These are phyloP conservation scores for Condylura cristata DNA, from an alignment of 2,113 vertebrate genomes.

Conservation along the genomic window DNA sequence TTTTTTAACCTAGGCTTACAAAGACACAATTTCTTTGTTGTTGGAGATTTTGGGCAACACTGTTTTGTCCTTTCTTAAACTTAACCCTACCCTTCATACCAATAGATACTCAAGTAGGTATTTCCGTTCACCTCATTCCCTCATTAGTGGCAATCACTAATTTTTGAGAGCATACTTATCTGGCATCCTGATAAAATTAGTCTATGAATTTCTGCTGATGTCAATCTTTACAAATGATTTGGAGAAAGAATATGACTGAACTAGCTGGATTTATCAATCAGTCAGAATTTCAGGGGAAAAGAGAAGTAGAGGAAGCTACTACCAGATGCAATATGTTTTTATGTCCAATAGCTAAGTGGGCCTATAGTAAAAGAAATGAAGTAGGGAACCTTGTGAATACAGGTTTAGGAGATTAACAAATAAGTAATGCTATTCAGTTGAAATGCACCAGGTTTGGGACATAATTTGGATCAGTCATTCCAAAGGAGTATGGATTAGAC, in stretches of 20 bases:
- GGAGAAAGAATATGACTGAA: slow-evolving; percentile 42
- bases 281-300: slow-evolving; percentile 20
- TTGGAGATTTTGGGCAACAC: background rate
- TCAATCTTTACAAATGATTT: slow-evolving; percentile 49
- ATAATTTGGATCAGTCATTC: slow-evolving; percentile 45
- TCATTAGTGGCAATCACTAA: slow-evolving; percentile 25
- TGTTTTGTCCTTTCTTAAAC: background rate
- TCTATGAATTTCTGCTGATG: slow-evolving; percentile 61
- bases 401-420: slow-evolving; percentile 16
- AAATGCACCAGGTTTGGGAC: background rate
- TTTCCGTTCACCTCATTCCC: slow-evolving; percentile 29
- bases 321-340: too few species aligned
- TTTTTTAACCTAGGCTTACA: background rate
- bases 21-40: slow-evolving; percentile 6
- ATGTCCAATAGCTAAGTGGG: background rate
- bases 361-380: background rate
- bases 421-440: background rate
- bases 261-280: slow-evolving; percentile 54
- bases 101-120: background rate
- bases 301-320: slow-evolving; percentile 28
- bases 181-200: slow-evolving; percentile 43
- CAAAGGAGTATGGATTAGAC: background rate
- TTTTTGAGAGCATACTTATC: background rate
- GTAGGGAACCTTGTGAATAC: background rate
- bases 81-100: background rate